Percentiles rank a stretch among this genome's conserved stretches.
Evolutionary conservation across 2,797 vertebrate genomes (phyloP).

Genomic region (Halcyon chelicuti): DNA sequence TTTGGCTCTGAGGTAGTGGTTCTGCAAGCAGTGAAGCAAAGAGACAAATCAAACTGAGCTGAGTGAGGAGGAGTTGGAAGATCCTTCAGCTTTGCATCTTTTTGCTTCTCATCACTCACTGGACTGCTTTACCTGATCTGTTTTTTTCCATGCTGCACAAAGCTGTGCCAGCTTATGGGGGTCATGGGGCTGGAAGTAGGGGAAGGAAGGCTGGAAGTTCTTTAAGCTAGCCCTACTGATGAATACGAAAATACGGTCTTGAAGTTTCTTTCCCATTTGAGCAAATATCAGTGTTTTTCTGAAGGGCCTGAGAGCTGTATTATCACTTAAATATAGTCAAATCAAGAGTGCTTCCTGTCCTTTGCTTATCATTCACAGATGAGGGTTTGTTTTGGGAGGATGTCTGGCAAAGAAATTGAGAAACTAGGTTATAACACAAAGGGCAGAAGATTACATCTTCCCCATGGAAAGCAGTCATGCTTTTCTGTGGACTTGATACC

Average conservation of each 20-base stretch:
- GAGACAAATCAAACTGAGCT: neutral
- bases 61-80: neutral
- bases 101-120: neutral
- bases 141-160: neutral
- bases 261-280: neutral
- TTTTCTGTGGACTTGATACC: neutral
- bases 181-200: neutral
- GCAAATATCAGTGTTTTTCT: neutral
- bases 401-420: slow-evolving; percentile 18
- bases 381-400: neutral
- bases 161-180: neutral
- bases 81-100: neutral
- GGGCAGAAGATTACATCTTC: neutral
- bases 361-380: neutral
- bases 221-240: neutral
- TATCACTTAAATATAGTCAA: neutral
- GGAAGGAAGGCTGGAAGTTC: neutral
- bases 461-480: neutral
- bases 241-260: neutral
- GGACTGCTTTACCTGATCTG: fast-evolving
- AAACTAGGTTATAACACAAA: neutral
- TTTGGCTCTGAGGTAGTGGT: neutral
- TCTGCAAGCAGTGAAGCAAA: neutral
- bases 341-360: neutral
- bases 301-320: neutral